phyloP scores from a whole-genome alignment of 2,888 invertebrate genomes.

The Agrotis clavis region DNA sequence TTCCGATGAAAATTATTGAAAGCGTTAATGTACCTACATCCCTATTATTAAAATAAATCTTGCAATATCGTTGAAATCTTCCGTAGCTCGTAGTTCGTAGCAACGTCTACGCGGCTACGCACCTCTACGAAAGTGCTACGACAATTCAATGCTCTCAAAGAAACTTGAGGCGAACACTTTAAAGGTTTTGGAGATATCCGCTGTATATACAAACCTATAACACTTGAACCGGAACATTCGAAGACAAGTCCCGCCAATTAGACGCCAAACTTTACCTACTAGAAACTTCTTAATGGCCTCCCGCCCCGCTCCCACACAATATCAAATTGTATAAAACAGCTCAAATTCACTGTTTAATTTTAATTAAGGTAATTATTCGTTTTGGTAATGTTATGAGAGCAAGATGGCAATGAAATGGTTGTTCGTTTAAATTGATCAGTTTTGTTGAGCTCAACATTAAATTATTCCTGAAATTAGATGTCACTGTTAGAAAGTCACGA shows the following conservation, averaged over 20 bases:
- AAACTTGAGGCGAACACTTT: constrained; percentile 7
- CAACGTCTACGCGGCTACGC: constrained; percentile 40
- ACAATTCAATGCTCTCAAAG: neutral
- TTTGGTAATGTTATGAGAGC: constrained; percentile 3
- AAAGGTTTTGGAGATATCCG: constrained; percentile 30
- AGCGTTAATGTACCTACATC: neutral
- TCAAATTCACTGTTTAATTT: constrained; percentile 29
- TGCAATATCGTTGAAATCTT: constrained; percentile 17
- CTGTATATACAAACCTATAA: constrained; percentile 23
- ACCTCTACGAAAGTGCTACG: constrained; percentile 46
- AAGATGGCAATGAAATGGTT: neutral
- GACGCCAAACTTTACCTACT: constrained; percentile 50
- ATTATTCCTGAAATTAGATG: too few species aligned
- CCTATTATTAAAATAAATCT: neutral
- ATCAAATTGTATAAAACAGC: constrained; percentile 44
- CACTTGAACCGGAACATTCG: constrained; percentile 36
- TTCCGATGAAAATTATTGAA: neutral
- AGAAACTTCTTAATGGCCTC: constrained; percentile 43
- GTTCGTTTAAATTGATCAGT: neutral
- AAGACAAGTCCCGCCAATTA: constrained; percentile 61
- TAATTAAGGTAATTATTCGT: constrained; percentile 11
- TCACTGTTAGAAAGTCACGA: too few species aligned
- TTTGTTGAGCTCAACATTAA: neutral
- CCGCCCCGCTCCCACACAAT: constrained; percentile 34
- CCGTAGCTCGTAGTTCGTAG: constrained; percentile 28